Conservation (phyloP, 2,113 vertebrate genomes). For the Capreolus pygargus region DNA sequence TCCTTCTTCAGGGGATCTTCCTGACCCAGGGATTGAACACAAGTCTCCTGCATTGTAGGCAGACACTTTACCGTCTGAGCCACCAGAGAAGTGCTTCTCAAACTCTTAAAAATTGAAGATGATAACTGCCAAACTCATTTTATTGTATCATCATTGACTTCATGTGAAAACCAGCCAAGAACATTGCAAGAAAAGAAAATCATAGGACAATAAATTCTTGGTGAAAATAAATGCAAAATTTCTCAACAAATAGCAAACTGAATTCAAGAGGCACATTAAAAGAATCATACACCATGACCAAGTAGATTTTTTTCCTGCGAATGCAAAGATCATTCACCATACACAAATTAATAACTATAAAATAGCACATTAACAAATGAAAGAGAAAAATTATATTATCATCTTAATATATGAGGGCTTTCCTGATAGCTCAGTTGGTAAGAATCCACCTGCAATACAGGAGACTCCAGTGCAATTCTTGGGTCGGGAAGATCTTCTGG, state of each 20-base stretch:
- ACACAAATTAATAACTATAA: not conserved
- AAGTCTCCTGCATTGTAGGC: not conserved
- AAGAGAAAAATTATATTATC: not conserved
- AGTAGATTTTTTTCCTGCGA: not conserved
- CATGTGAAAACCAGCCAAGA: not conserved
- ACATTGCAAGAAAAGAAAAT: not conserved
- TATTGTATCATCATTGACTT: not conserved
- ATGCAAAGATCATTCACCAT: not conserved
- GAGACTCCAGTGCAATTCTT: not conserved
- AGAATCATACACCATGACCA: not conserved
- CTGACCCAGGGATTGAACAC: not conserved
- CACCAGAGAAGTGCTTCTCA: not conserved
- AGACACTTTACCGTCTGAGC: not conserved
- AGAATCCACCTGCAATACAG: fast-evolving
- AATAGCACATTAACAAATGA: not conserved
- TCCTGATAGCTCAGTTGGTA: not conserved
- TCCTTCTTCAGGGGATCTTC: not conserved
- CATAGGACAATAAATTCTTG: not conserved
- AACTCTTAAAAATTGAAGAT: not conserved
- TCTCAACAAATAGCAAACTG: not conserved
- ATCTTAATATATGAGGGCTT: not conserved
- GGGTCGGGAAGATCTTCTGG: not conserved
- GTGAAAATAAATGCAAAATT: not conserved
- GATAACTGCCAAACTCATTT: not conserved
- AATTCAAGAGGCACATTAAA: not conserved